Conservation (phyloP, 2,113 vertebrate species). For the Callorhinus ursinus region DNA sequence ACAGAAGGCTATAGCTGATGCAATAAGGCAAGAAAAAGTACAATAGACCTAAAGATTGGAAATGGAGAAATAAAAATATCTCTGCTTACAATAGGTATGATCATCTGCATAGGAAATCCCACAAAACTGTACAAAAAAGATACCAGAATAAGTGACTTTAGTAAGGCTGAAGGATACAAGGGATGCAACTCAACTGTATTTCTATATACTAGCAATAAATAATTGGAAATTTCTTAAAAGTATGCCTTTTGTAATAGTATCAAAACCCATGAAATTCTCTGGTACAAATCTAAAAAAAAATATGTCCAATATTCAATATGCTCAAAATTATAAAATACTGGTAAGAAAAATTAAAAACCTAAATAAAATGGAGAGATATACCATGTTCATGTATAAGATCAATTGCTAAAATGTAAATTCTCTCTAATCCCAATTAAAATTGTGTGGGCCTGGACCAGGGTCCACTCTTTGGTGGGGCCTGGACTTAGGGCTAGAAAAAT, state of each 20-base stretch:
- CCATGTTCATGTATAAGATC: not conserved
- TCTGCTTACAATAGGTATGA: not conserved
- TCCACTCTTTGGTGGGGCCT: not conserved
- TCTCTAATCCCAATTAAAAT: not conserved
- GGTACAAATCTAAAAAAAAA: not conserved
- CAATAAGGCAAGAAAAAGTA: not conserved
- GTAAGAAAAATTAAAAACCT: not conserved
- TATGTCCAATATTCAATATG: not conserved
- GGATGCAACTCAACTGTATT: not conserved
- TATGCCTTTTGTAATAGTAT: not conserved
- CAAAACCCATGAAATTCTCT: not conserved
- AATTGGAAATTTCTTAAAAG: not conserved
- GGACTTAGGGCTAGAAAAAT: not conserved
- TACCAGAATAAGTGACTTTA: not conserved
- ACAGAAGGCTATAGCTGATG: not conserved
- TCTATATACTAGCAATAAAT: not conserved
- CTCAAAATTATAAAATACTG: not conserved
- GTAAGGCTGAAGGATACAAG: not conserved
- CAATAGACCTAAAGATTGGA: not conserved
- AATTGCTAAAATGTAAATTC: not conserved
- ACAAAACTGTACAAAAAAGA: not conserved
- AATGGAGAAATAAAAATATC: not conserved
- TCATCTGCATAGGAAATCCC: not conserved
- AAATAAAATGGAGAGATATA: constrained; percentile 2
- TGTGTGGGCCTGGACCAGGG: not conserved